phyloP scores from a whole-genome alignment of 2,888 invertebrate species.

The Parascotia fuliginaria region DNA sequence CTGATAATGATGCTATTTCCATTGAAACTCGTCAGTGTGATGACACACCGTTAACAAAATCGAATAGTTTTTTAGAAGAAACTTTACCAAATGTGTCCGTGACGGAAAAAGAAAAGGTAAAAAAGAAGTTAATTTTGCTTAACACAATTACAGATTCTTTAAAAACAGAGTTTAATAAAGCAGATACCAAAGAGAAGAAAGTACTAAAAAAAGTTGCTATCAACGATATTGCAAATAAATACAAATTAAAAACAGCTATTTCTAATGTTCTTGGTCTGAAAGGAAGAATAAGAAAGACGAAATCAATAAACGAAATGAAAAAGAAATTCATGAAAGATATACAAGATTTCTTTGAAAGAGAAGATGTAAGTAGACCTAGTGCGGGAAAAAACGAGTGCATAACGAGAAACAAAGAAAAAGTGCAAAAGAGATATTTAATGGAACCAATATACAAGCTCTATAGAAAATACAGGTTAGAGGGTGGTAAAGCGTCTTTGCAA shows the following conservation, averaged over 20 bases:
- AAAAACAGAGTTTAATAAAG: too few species aligned
- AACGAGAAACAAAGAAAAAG: slow-evolving; percentile 25
- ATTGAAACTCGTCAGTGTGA: slow-evolving; percentile 12
- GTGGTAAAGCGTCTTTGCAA: slow-evolving; percentile 24
- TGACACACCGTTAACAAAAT: slow-evolving; percentile 18
- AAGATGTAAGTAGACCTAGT: slow-evolving; percentile 28
- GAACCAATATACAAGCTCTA: slow-evolving; percentile 27
- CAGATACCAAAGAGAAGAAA: slow-evolving; percentile 10
- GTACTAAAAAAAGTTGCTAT: slow-evolving; percentile 5
- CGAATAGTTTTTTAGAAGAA: slow-evolving; percentile 25
- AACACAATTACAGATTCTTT: too few species aligned
- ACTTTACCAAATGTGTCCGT: slow-evolving; percentile 18
- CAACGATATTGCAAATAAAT: slow-evolving; percentile 16
- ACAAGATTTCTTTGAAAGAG: slow-evolving; percentile 21
- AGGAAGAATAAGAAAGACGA: too few species aligned
- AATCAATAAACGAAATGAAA: slow-evolving; percentile 1
- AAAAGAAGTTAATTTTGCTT: slow-evolving; percentile 6
- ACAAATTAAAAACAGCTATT: slow-evolving; percentile 10
- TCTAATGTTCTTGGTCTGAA: slow-evolving; percentile 8
- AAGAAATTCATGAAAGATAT: slow-evolving; percentile 3
- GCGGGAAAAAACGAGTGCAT: slow-evolving; percentile 34
- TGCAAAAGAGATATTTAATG: slow-evolving; percentile 28
- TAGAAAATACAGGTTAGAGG: slow-evolving; percentile 29
- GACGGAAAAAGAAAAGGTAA: slow-evolving; percentile 21
- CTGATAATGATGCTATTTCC: slow-evolving; percentile 12